These are phyloP conservation scores for Trematomus bernacchii DNA, from an alignment of 2,797 vertebrate species.

Conservation along the genomic window DNA sequence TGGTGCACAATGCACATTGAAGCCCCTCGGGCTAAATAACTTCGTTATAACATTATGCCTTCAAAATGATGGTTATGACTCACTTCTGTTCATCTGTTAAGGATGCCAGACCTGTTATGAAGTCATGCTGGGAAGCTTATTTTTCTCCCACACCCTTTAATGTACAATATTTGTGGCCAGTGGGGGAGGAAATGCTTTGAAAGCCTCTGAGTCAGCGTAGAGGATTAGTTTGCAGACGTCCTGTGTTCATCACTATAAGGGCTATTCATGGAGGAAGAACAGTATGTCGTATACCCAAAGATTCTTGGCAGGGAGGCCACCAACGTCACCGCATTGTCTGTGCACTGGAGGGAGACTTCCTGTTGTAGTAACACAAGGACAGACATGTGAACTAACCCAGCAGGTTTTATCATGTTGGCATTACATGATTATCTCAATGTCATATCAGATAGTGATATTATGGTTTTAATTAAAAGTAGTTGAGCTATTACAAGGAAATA, in stretches of 20 bases:
- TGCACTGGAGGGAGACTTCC: constrained; percentile 69
- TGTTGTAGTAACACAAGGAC: constrained; percentile 55
- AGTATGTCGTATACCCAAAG: not conserved
- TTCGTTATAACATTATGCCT: not conserved
- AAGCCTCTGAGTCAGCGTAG: not conserved
- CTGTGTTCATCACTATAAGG: constrained; percentile 3
- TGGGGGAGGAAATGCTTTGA: not conserved
- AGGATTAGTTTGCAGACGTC: not conserved
- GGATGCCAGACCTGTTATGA: not conserved
- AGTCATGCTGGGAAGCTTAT: constrained; percentile 1
- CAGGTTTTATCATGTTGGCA: not conserved
- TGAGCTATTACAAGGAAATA: not conserved
- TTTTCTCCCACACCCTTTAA: constrained; percentile 15
- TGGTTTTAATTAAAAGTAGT: not conserved
- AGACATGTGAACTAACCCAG: not conserved
- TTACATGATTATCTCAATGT: not conserved
- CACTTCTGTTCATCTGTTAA: not conserved
- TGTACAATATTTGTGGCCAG: not conserved
- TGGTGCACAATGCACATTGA: not conserved
- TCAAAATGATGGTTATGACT: not conserved
- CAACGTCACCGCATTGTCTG: constrained; percentile 70
- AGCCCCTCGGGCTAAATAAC: not conserved
- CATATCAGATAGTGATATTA: not conserved
- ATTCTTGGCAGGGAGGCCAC: constrained; percentile 15
- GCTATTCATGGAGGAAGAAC: constrained; percentile 18